Evolutionary conservation across 2,113 vertebrate genomes (phyloP).

Genomic region (Odobenus rosmarus): DNA sequence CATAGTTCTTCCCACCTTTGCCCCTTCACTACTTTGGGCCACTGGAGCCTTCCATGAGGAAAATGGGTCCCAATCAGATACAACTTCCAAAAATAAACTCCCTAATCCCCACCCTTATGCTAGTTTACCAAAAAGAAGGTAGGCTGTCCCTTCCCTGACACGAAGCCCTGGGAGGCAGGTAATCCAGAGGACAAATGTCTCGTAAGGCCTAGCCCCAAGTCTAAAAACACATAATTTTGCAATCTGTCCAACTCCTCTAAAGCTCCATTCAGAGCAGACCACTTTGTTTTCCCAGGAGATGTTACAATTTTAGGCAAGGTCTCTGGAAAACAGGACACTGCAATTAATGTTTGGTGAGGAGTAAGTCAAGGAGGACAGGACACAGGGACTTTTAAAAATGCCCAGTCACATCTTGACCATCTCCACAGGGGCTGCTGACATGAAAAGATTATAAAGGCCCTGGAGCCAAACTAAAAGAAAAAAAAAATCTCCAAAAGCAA

Average conservation of each 20-base stretch:
- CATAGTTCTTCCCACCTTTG: neutral
- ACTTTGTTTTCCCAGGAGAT: conserved; percentile 25
- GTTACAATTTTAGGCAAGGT: neutral
- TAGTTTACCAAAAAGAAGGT: neutral
- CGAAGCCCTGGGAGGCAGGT: neutral
- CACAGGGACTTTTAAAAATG: neutral
- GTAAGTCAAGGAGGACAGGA: neutral
- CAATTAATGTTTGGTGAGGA: neutral
- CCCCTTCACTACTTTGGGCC: neutral
- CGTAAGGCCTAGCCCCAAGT: neutral
- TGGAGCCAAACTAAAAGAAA: neutral
- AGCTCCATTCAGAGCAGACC: neutral
- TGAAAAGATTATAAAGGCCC: conserved; percentile 18
- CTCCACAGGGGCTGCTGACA: neutral
- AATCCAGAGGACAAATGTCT: neutral
- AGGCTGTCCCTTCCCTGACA: neutral
- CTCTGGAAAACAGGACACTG: conserved; percentile 25
- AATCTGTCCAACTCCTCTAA: neutral
- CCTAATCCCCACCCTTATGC: no score
- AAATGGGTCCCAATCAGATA: neutral
- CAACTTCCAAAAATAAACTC: neutral
- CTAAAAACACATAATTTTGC: neutral
- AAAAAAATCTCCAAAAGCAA: conserved; percentile 3
- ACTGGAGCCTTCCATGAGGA: neutral
- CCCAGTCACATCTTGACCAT: conserved; percentile 10